A percentile compares a stretch with the other conserved stretches of the same genome.
These are phyloP conservation scores for Tipula unca DNA, from an alignment of 2,888 invertebrate genomes.

Conservation along the genomic window DNA sequence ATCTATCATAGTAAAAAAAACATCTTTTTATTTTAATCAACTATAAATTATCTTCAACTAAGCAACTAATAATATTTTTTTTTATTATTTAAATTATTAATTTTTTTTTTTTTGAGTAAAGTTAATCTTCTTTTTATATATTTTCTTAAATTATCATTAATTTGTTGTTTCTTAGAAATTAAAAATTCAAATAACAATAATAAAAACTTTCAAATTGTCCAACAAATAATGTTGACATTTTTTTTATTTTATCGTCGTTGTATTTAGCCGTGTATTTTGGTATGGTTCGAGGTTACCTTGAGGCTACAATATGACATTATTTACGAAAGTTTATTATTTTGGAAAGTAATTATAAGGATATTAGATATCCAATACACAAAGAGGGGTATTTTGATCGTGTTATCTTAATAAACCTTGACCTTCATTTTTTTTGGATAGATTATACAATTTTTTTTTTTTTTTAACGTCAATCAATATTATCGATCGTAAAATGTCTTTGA, in stretches of 20 bases:
- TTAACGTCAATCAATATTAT: neutral
- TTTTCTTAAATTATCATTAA: neutral
- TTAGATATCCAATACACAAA: neutral
- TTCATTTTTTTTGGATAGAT: neutral
- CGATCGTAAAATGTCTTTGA: neutral
- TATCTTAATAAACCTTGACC: neutral
- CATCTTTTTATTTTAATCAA: neutral
- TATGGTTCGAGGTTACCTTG: neutral
- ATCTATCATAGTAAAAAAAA: neutral
- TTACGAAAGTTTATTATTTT: neutral
- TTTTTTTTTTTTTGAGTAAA: neutral
- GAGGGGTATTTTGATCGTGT: neutral
- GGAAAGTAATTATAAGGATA: conserved; percentile 8
- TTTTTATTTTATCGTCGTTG: neutral
- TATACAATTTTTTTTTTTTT: neutral
- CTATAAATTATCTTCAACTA: neutral
- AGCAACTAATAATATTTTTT: neutral
- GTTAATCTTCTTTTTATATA: conserved; percentile 14
- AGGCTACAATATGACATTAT: neutral
- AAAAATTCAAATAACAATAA: conserved; percentile 8
- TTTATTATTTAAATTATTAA: neutral
- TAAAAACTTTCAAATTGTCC: conserved; percentile 14
- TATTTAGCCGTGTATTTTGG: neutral
- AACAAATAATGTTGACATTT: conserved; percentile 9
- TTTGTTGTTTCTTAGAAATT: conserved; percentile 14